phyloP scores from a whole-genome alignment of 2,113 vertebrate species.

The Muntiacus muntjak region DNA sequence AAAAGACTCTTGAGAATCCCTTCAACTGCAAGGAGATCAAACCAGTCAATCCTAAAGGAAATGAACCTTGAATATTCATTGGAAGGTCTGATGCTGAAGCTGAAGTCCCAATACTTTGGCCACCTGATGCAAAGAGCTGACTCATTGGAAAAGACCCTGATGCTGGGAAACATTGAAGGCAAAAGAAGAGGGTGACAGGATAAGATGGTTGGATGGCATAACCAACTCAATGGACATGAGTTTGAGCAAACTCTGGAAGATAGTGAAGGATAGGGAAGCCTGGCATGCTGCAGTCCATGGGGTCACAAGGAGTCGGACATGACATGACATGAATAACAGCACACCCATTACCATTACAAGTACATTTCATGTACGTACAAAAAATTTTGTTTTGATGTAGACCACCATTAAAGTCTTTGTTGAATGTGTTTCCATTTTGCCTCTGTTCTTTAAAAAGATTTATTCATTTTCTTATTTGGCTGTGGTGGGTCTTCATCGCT shows the following conservation, averaged over 20 bases:
- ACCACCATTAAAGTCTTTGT: too few relatives aligned
- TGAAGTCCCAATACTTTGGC: background rate
- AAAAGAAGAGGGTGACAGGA: background rate
- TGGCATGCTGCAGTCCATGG: background rate
- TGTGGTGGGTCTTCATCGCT: too few relatives aligned
- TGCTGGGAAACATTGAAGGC: background rate
- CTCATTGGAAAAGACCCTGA: background rate
- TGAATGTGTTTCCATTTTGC: too few relatives aligned
- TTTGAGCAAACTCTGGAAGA: too few relatives aligned
- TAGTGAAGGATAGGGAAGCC: background rate
- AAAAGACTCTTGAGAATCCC: background rate
- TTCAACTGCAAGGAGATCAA: background rate
- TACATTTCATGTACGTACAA: too few relatives aligned
- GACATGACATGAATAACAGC: background rate
- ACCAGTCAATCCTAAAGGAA: background rate
- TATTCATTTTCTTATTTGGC: too few relatives aligned
- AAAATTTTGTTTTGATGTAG: too few relatives aligned
- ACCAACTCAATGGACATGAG: too few relatives aligned
- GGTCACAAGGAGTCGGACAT: background rate
- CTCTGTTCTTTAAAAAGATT: too few relatives aligned
- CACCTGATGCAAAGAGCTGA: background rate
- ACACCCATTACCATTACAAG: too few relatives aligned
- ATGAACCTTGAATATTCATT: background rate
- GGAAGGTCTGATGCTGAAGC: background rate
- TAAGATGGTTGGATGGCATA: too few relatives aligned